Evolutionary conservation across 2,113 vertebrate species (phyloP).

Genomic region (Salvelinus sp.): DNA sequence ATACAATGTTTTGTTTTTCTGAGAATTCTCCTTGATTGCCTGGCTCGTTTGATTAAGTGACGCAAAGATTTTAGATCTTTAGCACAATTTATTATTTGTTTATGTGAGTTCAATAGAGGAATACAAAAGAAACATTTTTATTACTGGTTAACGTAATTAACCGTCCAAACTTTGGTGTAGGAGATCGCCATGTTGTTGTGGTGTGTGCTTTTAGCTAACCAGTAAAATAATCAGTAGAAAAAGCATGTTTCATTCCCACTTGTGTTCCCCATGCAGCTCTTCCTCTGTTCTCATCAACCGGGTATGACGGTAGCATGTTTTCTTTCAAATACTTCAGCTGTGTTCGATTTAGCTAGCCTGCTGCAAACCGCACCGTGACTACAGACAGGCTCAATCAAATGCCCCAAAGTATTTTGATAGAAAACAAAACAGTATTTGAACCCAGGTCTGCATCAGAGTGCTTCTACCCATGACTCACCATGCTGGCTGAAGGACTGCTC

Average conservation of each 20-base stretch:
- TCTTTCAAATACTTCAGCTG: neutral
- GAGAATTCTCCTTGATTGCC: conserved; percentile 70
- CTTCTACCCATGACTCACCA: conserved; percentile 69
- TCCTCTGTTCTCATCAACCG: too few species aligned
- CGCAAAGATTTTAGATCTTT: conserved; percentile 67
- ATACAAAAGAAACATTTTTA: neutral
- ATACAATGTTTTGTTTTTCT: conserved; percentile 48
- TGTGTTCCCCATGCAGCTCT: too few species aligned
- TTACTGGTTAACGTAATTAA: too few species aligned
- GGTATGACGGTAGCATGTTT: too few species aligned
- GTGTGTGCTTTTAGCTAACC: conserved; percentile 47
- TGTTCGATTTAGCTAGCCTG: neutral
- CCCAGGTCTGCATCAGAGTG: neutral
- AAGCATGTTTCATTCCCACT: too few species aligned
- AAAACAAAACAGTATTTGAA: neutral
- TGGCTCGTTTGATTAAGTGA: conserved; percentile 70
- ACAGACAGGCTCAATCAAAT: neutral
- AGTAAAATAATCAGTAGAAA: conserved; percentile 21
- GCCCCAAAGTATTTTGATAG: neutral
- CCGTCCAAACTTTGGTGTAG: too few species aligned
- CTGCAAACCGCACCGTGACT: neutral
- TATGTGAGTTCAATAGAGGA: conserved; percentile 65
- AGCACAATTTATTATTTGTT: conserved; percentile 71
- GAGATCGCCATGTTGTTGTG: too few species aligned
- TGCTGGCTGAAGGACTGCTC: conserved; percentile 83